Base-by-base conservation (phyloP, 2,113 vertebrate genomes). In the Brachionichthys hirsutus region DNA sequence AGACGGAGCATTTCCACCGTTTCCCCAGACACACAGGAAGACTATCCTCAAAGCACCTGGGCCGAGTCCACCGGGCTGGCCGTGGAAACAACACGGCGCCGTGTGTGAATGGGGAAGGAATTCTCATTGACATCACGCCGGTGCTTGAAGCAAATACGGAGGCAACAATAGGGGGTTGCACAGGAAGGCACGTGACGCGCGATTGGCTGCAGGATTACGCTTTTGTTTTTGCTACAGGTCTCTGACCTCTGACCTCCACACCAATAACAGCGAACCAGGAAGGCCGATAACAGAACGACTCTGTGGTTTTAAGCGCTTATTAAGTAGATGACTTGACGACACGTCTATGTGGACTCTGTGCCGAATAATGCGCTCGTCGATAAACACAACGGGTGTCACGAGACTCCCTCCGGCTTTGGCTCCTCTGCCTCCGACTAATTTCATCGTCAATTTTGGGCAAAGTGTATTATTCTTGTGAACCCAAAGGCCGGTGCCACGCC, bases 1-100 rank as follows among this genome's bases (percentile, higher is more conserved):
- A n/a, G 18, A 71, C 20, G 16, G 73, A 50, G 24, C 52, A 65
- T 67, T 69, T 59, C 47, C 45, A 44, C 54, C 20, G 36, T 50
- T 70, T 70, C 62, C 62, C 73, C 81, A 74, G 73, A 70, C 74
- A 48, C 53, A 71, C 83, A 78, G 78, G 77, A 85, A 83, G 74
- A 74, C 62, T 0, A 63, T 41, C 62, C 75, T 75, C 72, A 76
- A n/a, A 71, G 66, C 77, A 80, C 78, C 78, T 70, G 80, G 78
- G 77, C 56, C 52, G 62, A 60, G 82, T 74, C 82, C 65, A 68
- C 79, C 65, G 49, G 62, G 70, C 73, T 72, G 75, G 71, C 55
- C 16, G 40, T 64, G 61, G 48, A 82, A 71, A 54, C 49, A 19
- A 43, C 24, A 4, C 20, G 14, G 57, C 46, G 3, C 17, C 24